phyloP scores from a whole-genome alignment of 2,113 vertebrate genomes.

The Cyrtonyx montezumae region DNA sequence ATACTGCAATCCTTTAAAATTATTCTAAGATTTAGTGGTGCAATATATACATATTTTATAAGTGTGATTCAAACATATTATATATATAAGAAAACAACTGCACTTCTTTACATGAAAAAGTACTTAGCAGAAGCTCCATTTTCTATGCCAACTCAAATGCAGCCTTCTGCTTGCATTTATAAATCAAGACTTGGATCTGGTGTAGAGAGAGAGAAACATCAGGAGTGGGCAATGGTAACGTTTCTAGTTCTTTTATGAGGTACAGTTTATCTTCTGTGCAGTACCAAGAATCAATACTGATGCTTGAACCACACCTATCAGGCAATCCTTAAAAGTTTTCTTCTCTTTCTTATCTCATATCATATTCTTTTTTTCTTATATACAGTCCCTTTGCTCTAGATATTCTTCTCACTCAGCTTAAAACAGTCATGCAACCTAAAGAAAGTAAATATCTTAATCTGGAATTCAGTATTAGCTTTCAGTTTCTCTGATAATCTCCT shows the following conservation, averaged over 20 bases:
- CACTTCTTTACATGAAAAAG: background rate
- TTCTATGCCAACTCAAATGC: background rate
- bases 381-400: background rate
- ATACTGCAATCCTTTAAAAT: background rate
- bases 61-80: background rate
- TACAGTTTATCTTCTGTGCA: background rate
- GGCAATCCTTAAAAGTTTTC: background rate
- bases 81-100: background rate
- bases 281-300: background rate
- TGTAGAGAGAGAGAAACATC: background rate
- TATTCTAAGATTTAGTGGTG: background rate
- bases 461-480: background rate
- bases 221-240: background rate
- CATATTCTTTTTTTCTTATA: background rate
- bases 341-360: background rate
- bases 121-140: background rate
- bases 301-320: background rate
- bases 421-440: background rate
- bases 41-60: background rate
- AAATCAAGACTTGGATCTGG: background rate
- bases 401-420: background rate
- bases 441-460: background rate
- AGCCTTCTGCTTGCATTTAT: background rate
- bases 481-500: background rate
- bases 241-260: background rate